Evolutionary conservation across 1,140 invertebrate genomes (phyloP), one percentile per base, ranked within the genome.

Genomic region (Leptopilina boulardi): DNA sequence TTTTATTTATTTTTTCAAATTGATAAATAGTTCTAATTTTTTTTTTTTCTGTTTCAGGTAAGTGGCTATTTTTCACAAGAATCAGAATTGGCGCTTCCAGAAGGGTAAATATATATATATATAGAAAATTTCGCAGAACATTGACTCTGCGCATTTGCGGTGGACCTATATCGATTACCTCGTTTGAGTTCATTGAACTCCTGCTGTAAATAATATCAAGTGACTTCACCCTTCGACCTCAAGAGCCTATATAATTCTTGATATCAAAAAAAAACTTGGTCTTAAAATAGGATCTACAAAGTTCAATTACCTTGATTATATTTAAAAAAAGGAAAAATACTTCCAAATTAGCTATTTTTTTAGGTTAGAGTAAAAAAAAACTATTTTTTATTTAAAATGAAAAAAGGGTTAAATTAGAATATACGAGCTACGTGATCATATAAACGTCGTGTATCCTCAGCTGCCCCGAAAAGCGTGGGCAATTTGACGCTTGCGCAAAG

Each of bases 401-500:
- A 26, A 59, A 66, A 34, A 18, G 21, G 13, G 23, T 18, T 6
- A 23, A 66, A 30, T 66, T 66, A 34, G 13, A 66, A 23, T 4
- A 1, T n/a, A n/a, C 15, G 6, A 11, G 8, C 21, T 10, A 66
- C 26, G 26, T 66, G 59, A 66, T 66, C 13, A 30, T 66, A 66
- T 66, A 66, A 30, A 9, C 26, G 23, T 56, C 19, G 80, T 54
- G 56, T 56, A 30, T 77, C 44, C 72, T 54, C 66, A 72, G 38
- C 34, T 72, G 51, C 41, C 30, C 77, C 74, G 56, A 79, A 85
- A 81, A 77, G 84, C 83, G 84, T 85, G 84, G 82, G 83, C 75
- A 77, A 70, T 26, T 34, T 77, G 81, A 77, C 84, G 84, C 85
- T 59, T 87, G 88, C 89, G 89, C 87, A 81, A 54, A 80, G 54